phyloP scores from a whole-genome alignment of 1,140 invertebrate species.

The Glomeris maerens region DNA sequence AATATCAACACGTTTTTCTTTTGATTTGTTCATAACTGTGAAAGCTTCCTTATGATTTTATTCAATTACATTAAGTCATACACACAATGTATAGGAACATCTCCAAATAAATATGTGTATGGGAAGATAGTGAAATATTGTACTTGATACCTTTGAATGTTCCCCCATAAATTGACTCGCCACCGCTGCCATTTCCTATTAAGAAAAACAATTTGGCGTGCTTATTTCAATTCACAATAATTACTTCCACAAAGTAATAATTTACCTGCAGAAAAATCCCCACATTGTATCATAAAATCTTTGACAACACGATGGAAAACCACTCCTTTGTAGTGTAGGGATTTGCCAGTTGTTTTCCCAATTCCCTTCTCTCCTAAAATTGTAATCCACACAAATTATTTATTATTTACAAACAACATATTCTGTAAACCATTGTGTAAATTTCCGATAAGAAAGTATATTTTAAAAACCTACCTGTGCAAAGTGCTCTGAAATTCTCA shows the following conservation, averaged over 20 bases:
- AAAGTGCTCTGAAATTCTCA: constrained; percentile 33
- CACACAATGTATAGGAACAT: too few relatives aligned
- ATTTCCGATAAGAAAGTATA: too few relatives aligned
- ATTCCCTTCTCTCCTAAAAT: constrained; percentile 24
- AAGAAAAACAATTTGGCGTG: constrained; percentile 3
- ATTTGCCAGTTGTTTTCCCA: constrained; percentile 45
- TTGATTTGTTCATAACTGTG: too few relatives aligned
- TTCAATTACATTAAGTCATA: too few relatives aligned
- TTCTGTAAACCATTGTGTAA: background rate
- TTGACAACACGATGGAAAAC: constrained; percentile 83
- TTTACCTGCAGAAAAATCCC: constrained; percentile 26
- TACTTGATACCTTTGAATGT: constrained; percentile 56
- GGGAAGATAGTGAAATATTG: too few relatives aligned
- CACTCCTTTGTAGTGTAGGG: constrained; percentile 52
- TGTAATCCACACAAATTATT: background rate
- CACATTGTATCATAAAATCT: constrained; percentile 60
- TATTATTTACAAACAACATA: background rate
- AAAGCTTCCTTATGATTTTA: too few relatives aligned
- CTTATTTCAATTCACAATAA: constrained; percentile 5
- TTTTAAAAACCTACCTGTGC: constrained; percentile 29
- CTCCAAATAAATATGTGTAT: too few relatives aligned
- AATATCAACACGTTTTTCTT: too few relatives aligned
- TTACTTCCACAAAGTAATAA: too few relatives aligned
- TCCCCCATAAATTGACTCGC: constrained; percentile 80
- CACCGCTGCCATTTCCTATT: constrained; percentile 70